Conservation (phyloP, 2,888 invertebrate genomes). For the Itoplectis maculator region DNA sequence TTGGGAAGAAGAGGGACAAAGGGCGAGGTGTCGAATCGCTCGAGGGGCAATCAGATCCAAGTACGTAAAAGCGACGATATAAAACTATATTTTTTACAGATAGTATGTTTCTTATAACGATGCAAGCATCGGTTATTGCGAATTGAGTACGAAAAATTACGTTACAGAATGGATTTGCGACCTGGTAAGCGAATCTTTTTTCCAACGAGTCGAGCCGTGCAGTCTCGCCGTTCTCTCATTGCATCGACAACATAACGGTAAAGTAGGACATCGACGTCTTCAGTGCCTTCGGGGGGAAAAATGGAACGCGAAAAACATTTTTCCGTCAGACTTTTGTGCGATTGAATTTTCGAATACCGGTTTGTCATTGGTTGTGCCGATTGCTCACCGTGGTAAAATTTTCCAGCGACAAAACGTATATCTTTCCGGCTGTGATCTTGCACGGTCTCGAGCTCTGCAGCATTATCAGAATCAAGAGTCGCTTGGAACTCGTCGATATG, state of each 20-base stretch:
- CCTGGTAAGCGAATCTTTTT: not conserved
- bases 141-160: not conserved
- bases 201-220: not conserved
- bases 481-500: slow-evolving; percentile 20
- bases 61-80: not conserved
- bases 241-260: slow-evolving; percentile 47
- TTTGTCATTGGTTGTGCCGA: not conserved
- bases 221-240: slow-evolving; percentile 5
- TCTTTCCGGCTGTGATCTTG: slow-evolving; percentile 51
- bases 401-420: slow-evolving; percentile 46
- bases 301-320: not conserved
- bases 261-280: slow-evolving; percentile 60
- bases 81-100: slow-evolving; percentile 7
- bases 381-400: slow-evolving; percentile 46
- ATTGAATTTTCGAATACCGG: not conserved
- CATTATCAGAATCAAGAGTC: slow-evolving; percentile 45
- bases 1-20: not conserved
- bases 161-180: not conserved
- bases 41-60: not conserved
- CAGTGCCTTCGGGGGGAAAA: slow-evolving; percentile 40
- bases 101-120: not conserved
- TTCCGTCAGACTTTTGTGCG: not conserved
- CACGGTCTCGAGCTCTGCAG: slow-evolving; percentile 46
- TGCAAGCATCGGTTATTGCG: not conserved
- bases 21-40: not conserved